Base-by-base conservation (phyloP, 2,797 vertebrate genomes). In the Craterocephalus amniculus region DNA sequence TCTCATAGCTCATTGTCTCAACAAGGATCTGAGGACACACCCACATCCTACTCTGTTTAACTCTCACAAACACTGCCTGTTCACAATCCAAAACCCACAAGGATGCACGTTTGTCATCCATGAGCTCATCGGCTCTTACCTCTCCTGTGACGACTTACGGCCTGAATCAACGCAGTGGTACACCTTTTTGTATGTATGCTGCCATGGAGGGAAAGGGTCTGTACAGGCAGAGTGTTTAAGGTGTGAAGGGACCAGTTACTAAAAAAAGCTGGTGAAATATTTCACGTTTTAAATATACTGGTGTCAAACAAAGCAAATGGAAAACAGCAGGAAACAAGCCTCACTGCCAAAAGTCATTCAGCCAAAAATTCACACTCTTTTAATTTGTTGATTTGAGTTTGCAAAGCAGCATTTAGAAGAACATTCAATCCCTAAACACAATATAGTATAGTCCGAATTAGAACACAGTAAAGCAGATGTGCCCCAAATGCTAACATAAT, bases 111-210 rank as follows among this genome's bases (percentile, higher is more conserved):
- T 57, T 52, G 45, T 22, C 35, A 48, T 7, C 69, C 58, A 54
- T 13, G 20, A 61, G 49, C 59, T 76, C 70, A n/a, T 77, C 32
- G 4, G 45, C 69, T 64, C 68, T 34, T 27, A 55, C 56, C 57
- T 66, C 66, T 68, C 51, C 51, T 32, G 2, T 52, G 64, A 74
- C 64, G 64, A 72, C 58, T 54, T 57, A 74, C 70, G 88, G 81
- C 86, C 76, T 84, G 89, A 93, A 89, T 87, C 89, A 76, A 89
- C 84, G 92, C 90, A 89, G 90, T 83, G 79, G 75, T 83, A 70
- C 76, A 70, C 43, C 68, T 84, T 67, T 76, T 67, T 76, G 55
- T 77, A 54, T 62, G 10, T 72, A 80, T 66, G 18, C 57, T 55
- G 75, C 74, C 75, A 69, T 4, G 22, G n/a, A 72, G 22, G 22